These are phyloP conservation scores for Calliscelio sp. DNA, from an alignment of 2,888 invertebrate genomes.

Conservation along the genomic window DNA sequence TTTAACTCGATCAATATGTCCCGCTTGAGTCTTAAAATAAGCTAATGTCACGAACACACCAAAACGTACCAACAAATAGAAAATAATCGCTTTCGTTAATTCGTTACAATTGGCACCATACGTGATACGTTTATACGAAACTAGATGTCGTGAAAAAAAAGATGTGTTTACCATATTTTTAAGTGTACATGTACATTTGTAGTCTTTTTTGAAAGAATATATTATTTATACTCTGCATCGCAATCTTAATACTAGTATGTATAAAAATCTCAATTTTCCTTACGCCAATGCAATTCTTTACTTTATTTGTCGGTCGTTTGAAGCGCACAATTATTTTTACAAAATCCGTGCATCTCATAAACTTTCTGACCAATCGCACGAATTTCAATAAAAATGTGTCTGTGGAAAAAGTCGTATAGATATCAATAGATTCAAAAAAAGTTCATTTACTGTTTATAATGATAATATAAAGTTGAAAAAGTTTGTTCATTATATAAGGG, in stretches of 20 bases:
- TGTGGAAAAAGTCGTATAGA: too few species aligned
- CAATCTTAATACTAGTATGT: constrained; percentile 52
- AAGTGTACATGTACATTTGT: constrained; percentile 28
- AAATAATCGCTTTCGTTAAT: constrained; percentile 27
- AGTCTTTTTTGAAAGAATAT: constrained; percentile 57
- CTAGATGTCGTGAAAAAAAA: constrained; percentile 40
- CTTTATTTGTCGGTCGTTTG: constrained; percentile 16
- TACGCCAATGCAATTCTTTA: constrained; percentile 36
- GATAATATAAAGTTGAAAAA: too few species aligned
- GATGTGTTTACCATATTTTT: constrained; percentile 34
- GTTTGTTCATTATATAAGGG: too few species aligned
- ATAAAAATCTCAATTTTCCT: constrained; percentile 52
- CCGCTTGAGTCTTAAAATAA: too few species aligned
- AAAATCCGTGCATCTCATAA: background rate
- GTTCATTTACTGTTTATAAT: too few species aligned
- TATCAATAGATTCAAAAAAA: too few species aligned
- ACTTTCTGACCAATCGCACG: background rate
- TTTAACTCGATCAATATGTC: background rate
- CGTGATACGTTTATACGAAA: constrained; percentile 45
- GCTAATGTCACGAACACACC: constrained; percentile 9
- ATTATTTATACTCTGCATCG: constrained; percentile 50
- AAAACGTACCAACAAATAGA: constrained; percentile 49
- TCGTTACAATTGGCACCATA: constrained; percentile 65
- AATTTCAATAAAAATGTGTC: too few species aligned
- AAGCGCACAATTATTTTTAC: background rate